A percentile compares a stretch with the other conserved stretches of the same genome.
phyloP scores from a whole-genome alignment of 2,113 vertebrate species.

The Dasyprocta punctata region DNA sequence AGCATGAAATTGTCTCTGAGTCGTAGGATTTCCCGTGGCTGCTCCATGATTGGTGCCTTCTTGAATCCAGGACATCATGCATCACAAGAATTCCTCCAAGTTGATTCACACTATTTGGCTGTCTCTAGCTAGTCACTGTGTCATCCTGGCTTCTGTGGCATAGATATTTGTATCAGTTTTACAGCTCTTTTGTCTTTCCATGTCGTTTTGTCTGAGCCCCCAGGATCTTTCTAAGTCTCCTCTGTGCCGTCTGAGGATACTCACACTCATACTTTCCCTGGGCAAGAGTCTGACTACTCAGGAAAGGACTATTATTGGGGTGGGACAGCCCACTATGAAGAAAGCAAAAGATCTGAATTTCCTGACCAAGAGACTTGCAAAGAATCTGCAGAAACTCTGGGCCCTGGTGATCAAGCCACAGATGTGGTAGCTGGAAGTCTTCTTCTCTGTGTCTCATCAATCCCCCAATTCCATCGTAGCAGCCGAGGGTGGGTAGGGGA shows the following conservation, averaged over 20 bases:
- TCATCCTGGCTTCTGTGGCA: background rate
- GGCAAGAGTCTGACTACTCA: background rate
- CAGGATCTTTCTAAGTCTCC: background rate
- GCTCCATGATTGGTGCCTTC: background rate
- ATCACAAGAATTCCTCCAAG: background rate
- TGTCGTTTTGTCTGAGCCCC: background rate
- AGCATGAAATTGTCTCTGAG: background rate
- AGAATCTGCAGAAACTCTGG: background rate
- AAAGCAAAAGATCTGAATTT: background rate
- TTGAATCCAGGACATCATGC: background rate
- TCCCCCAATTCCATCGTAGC: background rate
- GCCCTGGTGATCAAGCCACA: conserved; percentile 6
- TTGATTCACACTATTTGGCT: background rate
- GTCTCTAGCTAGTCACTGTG: background rate
- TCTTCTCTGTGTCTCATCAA: background rate
- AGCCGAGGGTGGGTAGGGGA: background rate
- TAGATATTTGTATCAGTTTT: background rate
- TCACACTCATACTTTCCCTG: background rate
- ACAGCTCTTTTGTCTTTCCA: background rate
- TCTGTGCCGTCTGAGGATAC: background rate
- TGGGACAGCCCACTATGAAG: background rate
- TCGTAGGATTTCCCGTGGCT: background rate
- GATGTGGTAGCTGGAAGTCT: background rate
- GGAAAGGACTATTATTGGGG: background rate
- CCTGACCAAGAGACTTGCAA: background rate